A percentile compares a stretch with the other conserved stretches of the same genome.
Evolutionary conservation across 1,140 invertebrate species (phyloP).

Genomic region (Heliconius hewitsoni): DNA sequence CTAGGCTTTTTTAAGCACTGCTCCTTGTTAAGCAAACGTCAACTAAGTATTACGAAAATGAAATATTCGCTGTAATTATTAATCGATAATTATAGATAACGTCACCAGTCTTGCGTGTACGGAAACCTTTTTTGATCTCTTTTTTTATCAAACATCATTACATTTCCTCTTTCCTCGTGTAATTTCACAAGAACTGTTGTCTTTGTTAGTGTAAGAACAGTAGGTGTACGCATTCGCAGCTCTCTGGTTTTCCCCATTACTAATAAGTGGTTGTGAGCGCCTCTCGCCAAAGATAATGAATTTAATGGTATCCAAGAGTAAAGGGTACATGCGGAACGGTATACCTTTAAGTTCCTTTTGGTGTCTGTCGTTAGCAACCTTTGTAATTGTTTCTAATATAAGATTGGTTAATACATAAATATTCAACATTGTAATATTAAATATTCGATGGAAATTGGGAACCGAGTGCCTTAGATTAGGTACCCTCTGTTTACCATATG

Average conservation of each 20-base stretch:
- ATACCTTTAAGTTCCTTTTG: too few relatives aligned
- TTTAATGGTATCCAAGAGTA: constrained; percentile 5
- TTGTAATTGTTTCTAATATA: too few relatives aligned
- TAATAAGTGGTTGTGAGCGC: background rate
- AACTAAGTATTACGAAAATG: background rate
- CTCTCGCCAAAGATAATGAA: background rate
- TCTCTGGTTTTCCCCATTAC: constrained; percentile 13
- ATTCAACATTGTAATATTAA: too few relatives aligned
- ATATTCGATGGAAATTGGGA: too few relatives aligned
- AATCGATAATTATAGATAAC: background rate
- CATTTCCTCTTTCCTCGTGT: constrained; percentile 21
- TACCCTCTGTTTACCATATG: too few relatives aligned
- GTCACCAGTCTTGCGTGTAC: background rate
- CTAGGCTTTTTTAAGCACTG: too few relatives aligned
- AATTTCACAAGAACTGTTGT: background rate
- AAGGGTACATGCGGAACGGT: background rate
- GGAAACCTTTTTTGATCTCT: constrained; percentile 11
- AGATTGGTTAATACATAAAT: too few relatives aligned
- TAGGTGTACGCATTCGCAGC: background rate
- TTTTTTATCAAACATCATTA: background rate
- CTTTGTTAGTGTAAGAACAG: background rate
- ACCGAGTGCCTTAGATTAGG: too few relatives aligned
- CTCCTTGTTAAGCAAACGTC: background rate
- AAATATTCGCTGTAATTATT: background rate
- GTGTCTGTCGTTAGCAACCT: too few relatives aligned